Conservation (phyloP, 2,113 vertebrate genomes). For the Psammodynastes pulverulentus region DNA sequence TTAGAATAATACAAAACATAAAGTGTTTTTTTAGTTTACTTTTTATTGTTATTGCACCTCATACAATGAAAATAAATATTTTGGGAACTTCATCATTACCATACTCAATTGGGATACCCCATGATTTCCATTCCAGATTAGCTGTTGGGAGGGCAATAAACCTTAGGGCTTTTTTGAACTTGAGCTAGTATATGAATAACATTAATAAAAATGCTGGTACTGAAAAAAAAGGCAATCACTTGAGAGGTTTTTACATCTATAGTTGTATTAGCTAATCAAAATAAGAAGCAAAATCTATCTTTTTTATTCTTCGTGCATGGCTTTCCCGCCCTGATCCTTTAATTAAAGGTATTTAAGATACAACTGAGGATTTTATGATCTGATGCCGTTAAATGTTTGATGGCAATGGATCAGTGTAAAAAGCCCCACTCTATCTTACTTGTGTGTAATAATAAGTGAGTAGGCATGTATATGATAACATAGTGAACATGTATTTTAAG, state of each 20-base stretch:
- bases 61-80: too few relatives aligned
- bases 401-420: background rate
- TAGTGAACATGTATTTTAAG: background rate
- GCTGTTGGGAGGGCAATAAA: background rate
- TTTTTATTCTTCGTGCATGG: background rate
- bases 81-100: background rate
- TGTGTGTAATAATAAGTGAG: background rate
- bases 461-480: background rate
- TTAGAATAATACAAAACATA: background rate
- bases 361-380: background rate
- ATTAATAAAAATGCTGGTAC: background rate
- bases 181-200: background rate
- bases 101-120: background rate
- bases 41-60: too few relatives aligned
- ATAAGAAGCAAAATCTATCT: background rate
- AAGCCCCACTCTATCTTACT: background rate
- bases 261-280: background rate
- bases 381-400: background rate
- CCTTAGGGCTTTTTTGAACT: background rate
- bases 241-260: background rate
- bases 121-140: background rate
- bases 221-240: background rate
- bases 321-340: background rate
- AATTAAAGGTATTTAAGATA: background rate
- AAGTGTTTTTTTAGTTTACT: too few relatives aligned